Percentiles rank a stretch among this genome's conserved stretches.
These are phyloP conservation scores for Ptychadena robeensis DNA, from an alignment of 2,797 vertebrate species.

Conservation along the genomic window DNA sequence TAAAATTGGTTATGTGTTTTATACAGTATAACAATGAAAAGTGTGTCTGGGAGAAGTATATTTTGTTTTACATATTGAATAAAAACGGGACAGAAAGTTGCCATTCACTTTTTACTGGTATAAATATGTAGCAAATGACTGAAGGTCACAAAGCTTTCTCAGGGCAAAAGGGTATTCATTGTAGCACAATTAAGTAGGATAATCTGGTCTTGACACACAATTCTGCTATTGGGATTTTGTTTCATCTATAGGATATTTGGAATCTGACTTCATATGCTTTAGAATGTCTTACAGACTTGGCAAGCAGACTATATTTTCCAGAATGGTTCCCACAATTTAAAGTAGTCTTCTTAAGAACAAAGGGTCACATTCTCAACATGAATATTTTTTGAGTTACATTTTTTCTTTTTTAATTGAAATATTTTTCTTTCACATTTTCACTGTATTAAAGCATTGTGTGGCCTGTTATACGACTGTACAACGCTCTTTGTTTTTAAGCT, in stretches of 20 bases:
- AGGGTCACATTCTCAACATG: constrained; percentile 20
- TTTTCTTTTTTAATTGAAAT: no score
- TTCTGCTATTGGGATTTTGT: constrained; percentile 39
- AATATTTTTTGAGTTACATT: no score
- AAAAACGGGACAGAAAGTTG: neutral
- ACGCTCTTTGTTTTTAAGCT: no score
- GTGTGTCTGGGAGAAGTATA: no score
- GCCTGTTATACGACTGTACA: no score
- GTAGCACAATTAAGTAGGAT: constrained; percentile 5
- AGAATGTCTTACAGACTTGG: constrained; percentile 38
- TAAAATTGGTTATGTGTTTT: no score
- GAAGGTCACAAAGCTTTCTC: constrained; percentile 34
- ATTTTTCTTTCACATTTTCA: no score
- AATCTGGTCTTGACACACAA: constrained; percentile 35
- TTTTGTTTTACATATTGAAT: neutral
- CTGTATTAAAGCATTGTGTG: no score
- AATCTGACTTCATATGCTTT: constrained; percentile 42
- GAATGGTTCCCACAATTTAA: constrained; percentile 46
- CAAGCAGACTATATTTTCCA: constrained; percentile 26
- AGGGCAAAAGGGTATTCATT: constrained; percentile 45
- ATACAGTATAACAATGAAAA: no score
- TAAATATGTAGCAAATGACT: constrained; percentile 27
- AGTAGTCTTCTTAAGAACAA: constrained; percentile 41
- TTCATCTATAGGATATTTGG: constrained; percentile 28
- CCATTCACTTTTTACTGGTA: constrained; percentile 5